phyloP scores from a whole-genome alignment of 2,888 invertebrate genomes.

The Lasioglossum pauxillum region DNA sequence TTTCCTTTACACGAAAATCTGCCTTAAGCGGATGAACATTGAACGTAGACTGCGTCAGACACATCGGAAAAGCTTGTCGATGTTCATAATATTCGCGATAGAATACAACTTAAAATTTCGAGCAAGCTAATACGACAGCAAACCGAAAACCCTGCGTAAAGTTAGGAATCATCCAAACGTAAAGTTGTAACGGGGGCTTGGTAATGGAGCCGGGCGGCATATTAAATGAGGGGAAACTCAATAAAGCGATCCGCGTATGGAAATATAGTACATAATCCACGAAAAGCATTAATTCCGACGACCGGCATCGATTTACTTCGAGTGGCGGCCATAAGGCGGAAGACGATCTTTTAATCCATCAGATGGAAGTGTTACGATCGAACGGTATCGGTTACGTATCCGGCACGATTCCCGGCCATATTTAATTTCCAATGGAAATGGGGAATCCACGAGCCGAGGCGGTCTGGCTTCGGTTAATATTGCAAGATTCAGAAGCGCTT shows the following conservation, averaged over 20 bases:
- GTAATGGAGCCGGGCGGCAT: not conserved
- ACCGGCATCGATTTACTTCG: constrained; percentile 54
- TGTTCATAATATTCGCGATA: not conserved
- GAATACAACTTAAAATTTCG: not conserved
- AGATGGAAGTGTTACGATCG: constrained; percentile 72
- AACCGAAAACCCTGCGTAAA: not conserved
- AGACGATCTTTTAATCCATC: constrained; percentile 69
- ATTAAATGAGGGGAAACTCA: constrained; percentile 37
- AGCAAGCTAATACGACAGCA: not conserved
- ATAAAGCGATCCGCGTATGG: constrained; percentile 29
- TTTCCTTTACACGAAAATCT: not conserved
- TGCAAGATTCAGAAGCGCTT: constrained; percentile 56
- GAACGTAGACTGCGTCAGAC: not conserved
- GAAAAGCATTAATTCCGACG: constrained; percentile 47
- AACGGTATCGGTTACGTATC: constrained; percentile 51
- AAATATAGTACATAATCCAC: constrained; percentile 44
- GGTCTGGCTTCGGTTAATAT: constrained; percentile 59
- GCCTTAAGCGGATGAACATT: not conserved
- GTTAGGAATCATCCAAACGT: not conserved
- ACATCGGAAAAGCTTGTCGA: not conserved
- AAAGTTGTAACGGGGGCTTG: not conserved
- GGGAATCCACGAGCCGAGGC: constrained; percentile 31
- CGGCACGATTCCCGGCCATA: constrained; percentile 36
- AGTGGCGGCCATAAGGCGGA: constrained; percentile 28
- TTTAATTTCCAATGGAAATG: constrained; percentile 71